A percentile compares a stretch with the other conserved stretches of the same genome.
phyloP scores from a whole-genome alignment of 2,113 vertebrate genomes.

The Bubalus kerabau region DNA sequence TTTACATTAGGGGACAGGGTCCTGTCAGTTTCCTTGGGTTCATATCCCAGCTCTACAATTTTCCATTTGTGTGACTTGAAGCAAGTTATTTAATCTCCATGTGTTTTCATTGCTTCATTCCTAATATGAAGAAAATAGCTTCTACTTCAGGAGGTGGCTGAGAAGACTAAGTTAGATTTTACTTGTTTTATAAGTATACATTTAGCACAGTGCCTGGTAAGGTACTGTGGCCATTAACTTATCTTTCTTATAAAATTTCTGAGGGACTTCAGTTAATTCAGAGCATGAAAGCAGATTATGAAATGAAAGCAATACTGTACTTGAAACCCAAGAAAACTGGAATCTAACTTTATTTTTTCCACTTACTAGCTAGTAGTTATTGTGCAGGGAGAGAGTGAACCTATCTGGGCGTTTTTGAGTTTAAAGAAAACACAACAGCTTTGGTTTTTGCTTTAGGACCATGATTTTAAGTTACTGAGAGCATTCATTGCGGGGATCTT shows the following conservation, averaged over 20 bases:
- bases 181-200: neutral
- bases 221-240: neutral
- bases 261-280: neutral
- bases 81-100: neutral
- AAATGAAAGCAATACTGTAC: neutral
- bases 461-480: too few relatives aligned
- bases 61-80: neutral
- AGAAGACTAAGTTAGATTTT: constrained; percentile 19
- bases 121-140: neutral
- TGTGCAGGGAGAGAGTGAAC: neutral
- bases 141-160: neutral
- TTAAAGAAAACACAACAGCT: neutral
- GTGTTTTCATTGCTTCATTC: neutral
- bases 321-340: neutral
- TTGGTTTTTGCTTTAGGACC: too few relatives aligned
- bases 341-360: neutral
- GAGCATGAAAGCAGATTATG: neutral
- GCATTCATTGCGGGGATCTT: too few relatives aligned
- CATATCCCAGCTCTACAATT: neutral
- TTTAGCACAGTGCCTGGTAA: neutral
- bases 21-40: neutral
- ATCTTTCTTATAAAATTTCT: neutral
- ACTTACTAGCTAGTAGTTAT: neutral
- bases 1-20: neutral
- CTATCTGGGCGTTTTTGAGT: neutral